Evolutionary conservation across 2,113 vertebrate species (phyloP), one percentile per base, ranked within the genome.

Genomic region (Ellobius talpinus): DNA sequence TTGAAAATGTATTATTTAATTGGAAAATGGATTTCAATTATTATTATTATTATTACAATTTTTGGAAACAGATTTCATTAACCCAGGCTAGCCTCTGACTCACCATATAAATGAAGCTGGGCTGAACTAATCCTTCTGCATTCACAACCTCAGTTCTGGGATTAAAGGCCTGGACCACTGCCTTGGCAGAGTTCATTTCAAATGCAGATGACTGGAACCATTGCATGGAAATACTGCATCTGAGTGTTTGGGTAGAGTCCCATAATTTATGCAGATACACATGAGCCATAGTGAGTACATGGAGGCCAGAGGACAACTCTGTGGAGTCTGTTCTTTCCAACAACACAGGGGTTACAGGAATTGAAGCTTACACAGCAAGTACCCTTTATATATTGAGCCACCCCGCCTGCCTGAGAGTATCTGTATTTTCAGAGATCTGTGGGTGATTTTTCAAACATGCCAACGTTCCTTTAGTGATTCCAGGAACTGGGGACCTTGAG

Each of bases 1-100:
- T 91, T 58, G 70, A 74, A 63, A 87, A 73, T 79, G 45, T 84
- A 45, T 33, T 47, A 89, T 65, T 72, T 92, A 87, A 78, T 79
- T 90, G 45, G 17, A 4, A 39, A 70, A 72, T 23, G 70, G 65
- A 45, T 14, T 87, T 70, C 11, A 52, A 24, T 68, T 21, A 66
- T 66, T 24, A 36, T 33, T 86, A 47, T 68, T 24, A 47, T 68
- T 52, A 68, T n/a, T 68, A 68, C 12, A 47, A 47, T 84, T 45
- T n/a, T 23, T 33, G 17, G n/a, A 19, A 45, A 7, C 45, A 87
- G 31, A 12, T 50, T 45, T 68, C 8, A 68, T 70, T 68, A 68
- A 21, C 45, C 24, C 63, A 24, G 21, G 2, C 45, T 86, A 45
- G 19, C 45, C 65, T 70, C 17, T 47, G 39, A 70, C 65, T 87